Base-by-base conservation (phyloP, 1,140 invertebrate species). In the Babylonia areolata region DNA sequence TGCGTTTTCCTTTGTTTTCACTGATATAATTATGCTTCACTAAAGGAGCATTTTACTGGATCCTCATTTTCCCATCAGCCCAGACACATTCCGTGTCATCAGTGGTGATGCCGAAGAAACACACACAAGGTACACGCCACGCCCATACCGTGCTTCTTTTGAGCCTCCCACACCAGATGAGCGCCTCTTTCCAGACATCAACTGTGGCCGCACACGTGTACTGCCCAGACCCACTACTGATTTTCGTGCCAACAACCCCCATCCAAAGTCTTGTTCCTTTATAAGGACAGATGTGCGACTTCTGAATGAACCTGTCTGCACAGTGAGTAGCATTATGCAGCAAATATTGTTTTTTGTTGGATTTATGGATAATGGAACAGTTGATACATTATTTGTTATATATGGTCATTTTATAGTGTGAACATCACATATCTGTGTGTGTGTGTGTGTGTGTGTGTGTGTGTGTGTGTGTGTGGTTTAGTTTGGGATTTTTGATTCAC, bases 221-320 rank as follows among this genome's bases (percentile, higher is more conserved):
- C 79, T 93, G 51, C 90, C 92, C 37, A 80, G 89, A 54, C 31
- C 85, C 31, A 86, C 89, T 5, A 85, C 90, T 71, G 93, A 93
- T 88, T 92, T 89, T 80, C 87, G 93, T 64, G 88, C 77, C n/a
- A 89, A 94, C 81, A 90, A 88, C 28, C 93, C 93, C 17, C 92
- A 93, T 81, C 90, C 91, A 37, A 84, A 77, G 11, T 89, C 85
- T 33, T 92, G 90, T 87, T 89, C 89, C 28, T 94, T 94, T 89
- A 85, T 94, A 15, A 73, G 90, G 40, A 90, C 92, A 69, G 91
- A 94, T 91, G 91, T 91, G 6, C 78, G 90, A 51, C 78, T 92
- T 6, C 84, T 93, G 42, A 93, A 93, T 89, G 92, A 93, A 87
- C 93, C 93, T n/a, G 87, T 94, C 31, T 92, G 92, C 86, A 90